These are phyloP conservation scores for Agrotis exclamationis DNA, from an alignment of 2,888 invertebrate species.

Conservation along the genomic window DNA sequence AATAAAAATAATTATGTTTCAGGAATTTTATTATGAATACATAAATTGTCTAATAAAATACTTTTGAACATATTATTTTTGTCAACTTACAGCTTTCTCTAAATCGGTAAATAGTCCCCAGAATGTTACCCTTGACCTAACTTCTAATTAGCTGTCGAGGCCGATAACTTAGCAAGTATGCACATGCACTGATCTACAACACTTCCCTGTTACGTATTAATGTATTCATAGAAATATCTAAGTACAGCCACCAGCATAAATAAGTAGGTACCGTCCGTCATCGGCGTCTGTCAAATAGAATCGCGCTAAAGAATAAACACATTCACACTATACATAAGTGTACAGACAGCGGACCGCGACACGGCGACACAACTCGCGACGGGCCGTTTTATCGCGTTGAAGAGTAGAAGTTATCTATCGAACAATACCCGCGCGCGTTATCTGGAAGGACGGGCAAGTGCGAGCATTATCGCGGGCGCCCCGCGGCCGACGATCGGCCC, in stretches of 20 bases:
- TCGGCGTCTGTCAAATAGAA: background rate
- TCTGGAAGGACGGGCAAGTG: constrained; percentile 77
- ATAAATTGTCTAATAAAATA: background rate
- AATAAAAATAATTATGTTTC: background rate
- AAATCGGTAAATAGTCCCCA: too few species aligned
- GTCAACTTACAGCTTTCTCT: too few species aligned
- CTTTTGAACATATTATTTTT: background rate
- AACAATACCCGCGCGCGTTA: constrained; percentile 72
- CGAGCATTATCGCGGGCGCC: constrained; percentile 74
- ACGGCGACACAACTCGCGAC: constrained; percentile 26
- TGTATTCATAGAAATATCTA: background rate
- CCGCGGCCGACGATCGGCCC: constrained; percentile 78
- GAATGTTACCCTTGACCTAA: too few species aligned
- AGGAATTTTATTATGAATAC: too few species aligned
- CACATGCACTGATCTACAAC: background rate
- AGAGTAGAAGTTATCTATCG: constrained; percentile 68
- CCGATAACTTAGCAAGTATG: background rate
- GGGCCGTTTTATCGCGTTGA: constrained; percentile 47
- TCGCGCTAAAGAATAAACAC: constrained; percentile 12
- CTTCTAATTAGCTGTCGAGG: background rate
- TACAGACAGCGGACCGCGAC: constrained; percentile 1
- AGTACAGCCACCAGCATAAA: too few species aligned
- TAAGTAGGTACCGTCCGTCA: too few species aligned
- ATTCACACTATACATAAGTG: constrained; percentile 4
- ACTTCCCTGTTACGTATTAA: background rate